Percentiles rank a stretch among this genome's conserved stretches.
phyloP scores from a whole-genome alignment of 1,140 invertebrate genomes.

The Eubasilissa regina region DNA sequence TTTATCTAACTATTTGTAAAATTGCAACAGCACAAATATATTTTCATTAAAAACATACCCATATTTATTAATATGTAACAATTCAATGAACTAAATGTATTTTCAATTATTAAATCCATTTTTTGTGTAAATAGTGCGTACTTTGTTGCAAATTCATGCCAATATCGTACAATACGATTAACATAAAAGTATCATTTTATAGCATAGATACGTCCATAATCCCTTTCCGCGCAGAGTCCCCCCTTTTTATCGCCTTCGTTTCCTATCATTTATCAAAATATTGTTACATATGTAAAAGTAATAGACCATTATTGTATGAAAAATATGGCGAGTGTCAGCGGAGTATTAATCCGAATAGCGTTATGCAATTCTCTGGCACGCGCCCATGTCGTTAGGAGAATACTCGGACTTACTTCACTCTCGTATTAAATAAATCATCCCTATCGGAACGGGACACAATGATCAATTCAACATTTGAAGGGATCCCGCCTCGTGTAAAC shows the following conservation, averaged over 20 bases:
- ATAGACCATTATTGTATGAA: slow-evolving; percentile 44
- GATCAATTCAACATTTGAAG: slow-evolving; percentile 8
- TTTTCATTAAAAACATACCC: too few species aligned
- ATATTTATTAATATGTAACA: too few species aligned
- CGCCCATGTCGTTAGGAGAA: slow-evolving; percentile 48
- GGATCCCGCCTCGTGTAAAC: not conserved
- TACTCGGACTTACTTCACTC: slow-evolving; percentile 31
- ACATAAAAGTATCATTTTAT: slow-evolving; percentile 19
- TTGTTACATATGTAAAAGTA: slow-evolving; percentile 53
- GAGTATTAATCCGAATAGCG: slow-evolving; percentile 42
- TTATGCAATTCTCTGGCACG: slow-evolving; percentile 50
- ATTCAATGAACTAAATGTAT: too few species aligned
- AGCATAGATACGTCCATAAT: slow-evolving; percentile 2
- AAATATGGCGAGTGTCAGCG: slow-evolving; percentile 52
- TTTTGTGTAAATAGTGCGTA: not conserved
- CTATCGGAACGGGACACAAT: slow-evolving; percentile 39
- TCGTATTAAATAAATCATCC: slow-evolving; percentile 45
- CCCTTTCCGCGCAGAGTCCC: slow-evolving; percentile 6
- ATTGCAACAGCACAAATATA: too few species aligned
- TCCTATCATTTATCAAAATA: slow-evolving; percentile 54
- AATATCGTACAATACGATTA: slow-evolving; percentile 8
- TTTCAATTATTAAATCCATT: too few species aligned
- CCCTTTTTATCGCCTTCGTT: slow-evolving; percentile 19
- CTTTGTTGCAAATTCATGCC: not conserved
- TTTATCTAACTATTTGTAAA: too few species aligned